Evolutionary conservation across 1,140 invertebrate species (phyloP), one percentile per base, ranked within the genome.

Genomic region (Drosophila sp.): DNA sequence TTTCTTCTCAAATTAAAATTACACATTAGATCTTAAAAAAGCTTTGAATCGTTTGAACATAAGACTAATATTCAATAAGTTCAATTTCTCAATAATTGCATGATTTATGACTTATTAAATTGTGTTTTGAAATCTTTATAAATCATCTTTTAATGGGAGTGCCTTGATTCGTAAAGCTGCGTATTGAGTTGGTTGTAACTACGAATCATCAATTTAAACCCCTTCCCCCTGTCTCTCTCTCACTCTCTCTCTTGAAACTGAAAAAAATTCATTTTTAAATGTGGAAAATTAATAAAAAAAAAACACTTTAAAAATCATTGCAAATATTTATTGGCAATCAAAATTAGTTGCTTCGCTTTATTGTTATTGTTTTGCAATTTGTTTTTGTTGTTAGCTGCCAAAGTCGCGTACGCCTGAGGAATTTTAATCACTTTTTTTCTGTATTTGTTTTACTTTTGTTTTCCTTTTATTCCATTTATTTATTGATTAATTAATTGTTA

Each of bases 371-470:
- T 57, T 29, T 50, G 27, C 6, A 34, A 16, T 34, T 43, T 13
- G 67, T 77, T 25, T 38, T 59, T 80, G 18, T 64, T 56, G 51
- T 48, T 76, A 27, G 16, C 41, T 27, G 43, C 16, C 56, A 45
- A 59, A 46, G 14, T 38, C 21, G 78, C 69, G 69, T 73, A 73
- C 62, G 78, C 63, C 43, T 46, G 54, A 32, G 62, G 80, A 81
- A 81, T 81, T 78, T 80, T 65, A 83, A 83, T 72, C 50, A 61
- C 50, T 62, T 51, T 54, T 81, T 34, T 61, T 59, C 62, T 25
- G n/a, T 6, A 14, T 48, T 51, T 43, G 27, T 62, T 65, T 56
- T 21, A 21, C 21, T 21, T 2, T 21, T 21, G 21, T 21, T 21
- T 21, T 21, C 4, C 21, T 21, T 21, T 21, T 21, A 2, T 41